Percentiles rank a stretch among this genome's conserved stretches.
These are phyloP conservation scores for Colius striatus DNA, from an alignment of 2,113 vertebrate species.

Conservation along the genomic window DNA sequence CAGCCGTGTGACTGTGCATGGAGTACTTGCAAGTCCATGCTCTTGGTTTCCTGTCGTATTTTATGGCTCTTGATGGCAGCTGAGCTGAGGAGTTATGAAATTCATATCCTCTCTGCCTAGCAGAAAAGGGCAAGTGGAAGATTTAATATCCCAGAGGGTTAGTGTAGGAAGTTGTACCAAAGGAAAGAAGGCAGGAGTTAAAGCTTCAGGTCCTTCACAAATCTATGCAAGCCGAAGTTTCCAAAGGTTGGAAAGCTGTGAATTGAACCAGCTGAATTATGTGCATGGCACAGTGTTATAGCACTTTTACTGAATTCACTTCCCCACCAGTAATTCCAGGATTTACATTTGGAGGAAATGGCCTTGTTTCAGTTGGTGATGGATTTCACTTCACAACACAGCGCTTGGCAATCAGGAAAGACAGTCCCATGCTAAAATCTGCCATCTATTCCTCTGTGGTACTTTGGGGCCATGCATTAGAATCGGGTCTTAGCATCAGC, in stretches of 20 bases:
- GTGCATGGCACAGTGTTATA: not conserved
- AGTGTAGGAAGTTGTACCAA: conserved; percentile 49
- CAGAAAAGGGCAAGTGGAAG: conserved; percentile 64
- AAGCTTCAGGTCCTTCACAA: conserved; percentile 7
- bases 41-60: conserved; percentile 71
- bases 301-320: not conserved
- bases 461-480: not conserved
- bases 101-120: conserved; percentile 72
- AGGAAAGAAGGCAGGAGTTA: not conserved
- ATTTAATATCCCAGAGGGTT: conserved; percentile 72
- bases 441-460: not conserved
- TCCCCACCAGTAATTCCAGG: not conserved
- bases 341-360: not conserved
- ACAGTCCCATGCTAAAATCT: not conserved
- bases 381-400: not conserved
- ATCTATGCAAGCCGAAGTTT: not conserved
- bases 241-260: not conserved
- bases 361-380: not conserved
- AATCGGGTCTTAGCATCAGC: not conserved
- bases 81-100: conserved; percentile 69
- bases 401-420: not conserved
- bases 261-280: not conserved
- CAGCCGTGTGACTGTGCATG: not conserved
- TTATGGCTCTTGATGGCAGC: conserved; percentile 68
- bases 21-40: not conserved